These are phyloP conservation scores for Bryconaethiops microstoma DNA, from an alignment of 2,797 vertebrate species.

Conservation along the genomic window DNA sequence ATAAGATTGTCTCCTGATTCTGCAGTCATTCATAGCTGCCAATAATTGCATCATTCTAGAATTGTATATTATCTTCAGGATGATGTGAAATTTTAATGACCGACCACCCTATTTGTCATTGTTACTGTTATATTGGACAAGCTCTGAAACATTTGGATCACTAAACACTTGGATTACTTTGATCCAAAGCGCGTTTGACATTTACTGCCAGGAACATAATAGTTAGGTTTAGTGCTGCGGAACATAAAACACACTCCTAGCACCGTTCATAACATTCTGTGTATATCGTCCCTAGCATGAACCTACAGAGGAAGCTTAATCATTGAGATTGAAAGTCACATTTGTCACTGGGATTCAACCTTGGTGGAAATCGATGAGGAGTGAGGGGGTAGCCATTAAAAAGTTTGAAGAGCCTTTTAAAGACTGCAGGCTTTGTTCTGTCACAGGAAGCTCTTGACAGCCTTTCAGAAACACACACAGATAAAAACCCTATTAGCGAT, in stretches of 20 bases:
- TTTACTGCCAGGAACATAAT: background rate
- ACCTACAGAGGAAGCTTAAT: constrained; percentile 12
- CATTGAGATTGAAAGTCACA: constrained; percentile 25
- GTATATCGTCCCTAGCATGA: background rate
- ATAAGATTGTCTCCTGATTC: background rate
- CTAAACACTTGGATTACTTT: background rate
- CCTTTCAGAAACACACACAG: background rate
- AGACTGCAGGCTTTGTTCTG: constrained; percentile 22
- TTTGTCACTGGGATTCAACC: constrained; percentile 35
- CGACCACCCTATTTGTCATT: background rate
- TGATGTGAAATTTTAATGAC: background rate
- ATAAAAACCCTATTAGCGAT: background rate
- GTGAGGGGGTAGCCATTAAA: constrained; percentile 29
- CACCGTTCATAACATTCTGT: background rate
- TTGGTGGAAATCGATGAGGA: constrained; percentile 42
- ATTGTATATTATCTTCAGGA: constrained; percentile 5
- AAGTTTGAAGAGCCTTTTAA: constrained; percentile 40
- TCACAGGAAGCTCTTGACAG: constrained; percentile 29
- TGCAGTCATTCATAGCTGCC: background rate
- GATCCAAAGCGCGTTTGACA: background rate
- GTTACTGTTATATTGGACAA: background rate
- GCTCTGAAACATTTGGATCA: background rate
- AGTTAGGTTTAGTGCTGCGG: background rate
- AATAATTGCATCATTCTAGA: background rate
- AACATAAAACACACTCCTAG: background rate